Evolutionary conservation across 2,797 vertebrate species (phyloP), one percentile per base, ranked within the genome.

Genomic region (Streptopelia turtur): DNA sequence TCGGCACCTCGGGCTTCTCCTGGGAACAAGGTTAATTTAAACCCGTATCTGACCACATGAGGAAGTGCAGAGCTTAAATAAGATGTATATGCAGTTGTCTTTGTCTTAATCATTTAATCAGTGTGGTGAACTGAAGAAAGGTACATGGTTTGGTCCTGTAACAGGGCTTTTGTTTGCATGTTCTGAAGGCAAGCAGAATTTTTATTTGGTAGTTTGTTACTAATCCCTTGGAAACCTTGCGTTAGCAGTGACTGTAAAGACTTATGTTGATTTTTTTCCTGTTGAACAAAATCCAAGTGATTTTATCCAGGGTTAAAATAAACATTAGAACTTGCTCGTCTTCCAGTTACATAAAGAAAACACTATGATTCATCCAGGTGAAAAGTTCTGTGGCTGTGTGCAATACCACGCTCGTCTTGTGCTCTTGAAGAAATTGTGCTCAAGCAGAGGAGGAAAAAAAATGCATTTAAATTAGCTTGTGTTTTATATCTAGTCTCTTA

Each of bases 301-400:
- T 90, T 95, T 94, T 91, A 78, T 91, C 41, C 23, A 33, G 69
- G 27, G 69, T 69, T 82, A 68, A 89, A 91, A 65, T 81, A 89
- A 89, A 77, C 65, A 72, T 9, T 22, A 9, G 16, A 47, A 39
- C 63, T 95, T 55, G 53, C 61, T 93, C 94, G 91, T 83, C 80
- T 75, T 91, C 47, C 70, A 65, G 83, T 83, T 93, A 47, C 2
- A 18, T 76, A 87, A 94, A 91, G 90, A 88, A 92, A 94, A 83
- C 60, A 50, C 35, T 55, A 11, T 93, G 83, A 94, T 90, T 94
- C 80, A 96, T 75, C 59, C 57, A 82, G 91, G 93, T 94, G 88
- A 86, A 82, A 74, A 91, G 72, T 80, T 92, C 72, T 86, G 68
- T 1, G 5, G 56, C 53, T 87, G n/a, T 37, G 25, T 70, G 13